phyloP scores from a whole-genome alignment of 2,888 invertebrate species.

The Lamellibrachia satsuma region DNA sequence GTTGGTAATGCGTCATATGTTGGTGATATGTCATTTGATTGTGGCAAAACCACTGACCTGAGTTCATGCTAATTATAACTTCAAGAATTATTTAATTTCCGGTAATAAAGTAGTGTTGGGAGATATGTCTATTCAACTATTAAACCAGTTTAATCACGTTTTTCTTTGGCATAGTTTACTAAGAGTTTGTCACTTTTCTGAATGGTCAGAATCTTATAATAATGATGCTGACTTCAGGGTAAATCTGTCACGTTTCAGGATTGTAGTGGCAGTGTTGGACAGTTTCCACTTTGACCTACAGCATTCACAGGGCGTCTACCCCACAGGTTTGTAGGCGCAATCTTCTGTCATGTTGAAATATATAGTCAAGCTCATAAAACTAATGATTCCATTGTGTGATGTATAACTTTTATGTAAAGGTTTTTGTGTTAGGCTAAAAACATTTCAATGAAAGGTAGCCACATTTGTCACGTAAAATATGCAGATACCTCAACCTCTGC shows the following conservation, averaged over 20 bases:
- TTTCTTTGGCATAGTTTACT: not conserved
- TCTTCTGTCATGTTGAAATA: not conserved
- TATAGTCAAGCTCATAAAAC: not conserved
- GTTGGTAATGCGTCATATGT: not conserved
- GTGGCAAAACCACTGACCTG: not conserved
- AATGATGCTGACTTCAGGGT: not conserved
- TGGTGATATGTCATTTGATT: not conserved
- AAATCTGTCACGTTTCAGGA: constrained; percentile 50
- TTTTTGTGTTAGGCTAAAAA: not conserved
- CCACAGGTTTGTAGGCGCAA: not conserved
- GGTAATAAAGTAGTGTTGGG: not conserved
- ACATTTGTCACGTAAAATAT: not conserved
- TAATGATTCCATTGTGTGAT: not conserved
- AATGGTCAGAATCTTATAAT: not conserved
- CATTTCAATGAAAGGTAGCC: not conserved
- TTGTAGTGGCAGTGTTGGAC: constrained; percentile 78
- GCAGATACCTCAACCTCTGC: too few species aligned
- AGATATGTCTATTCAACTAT: not conserved
- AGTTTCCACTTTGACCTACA: constrained; percentile 89
- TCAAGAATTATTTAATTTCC: not conserved
- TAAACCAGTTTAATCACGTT: not conserved
- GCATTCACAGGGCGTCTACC: not conserved
- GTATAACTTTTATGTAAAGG: not conserved
- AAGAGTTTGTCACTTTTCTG: too few species aligned
- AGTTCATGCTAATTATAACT: not conserved